These are phyloP conservation scores for Caloenas nicobarica DNA, from an alignment of 2,113 vertebrate genomes.

Conservation along the genomic window DNA sequence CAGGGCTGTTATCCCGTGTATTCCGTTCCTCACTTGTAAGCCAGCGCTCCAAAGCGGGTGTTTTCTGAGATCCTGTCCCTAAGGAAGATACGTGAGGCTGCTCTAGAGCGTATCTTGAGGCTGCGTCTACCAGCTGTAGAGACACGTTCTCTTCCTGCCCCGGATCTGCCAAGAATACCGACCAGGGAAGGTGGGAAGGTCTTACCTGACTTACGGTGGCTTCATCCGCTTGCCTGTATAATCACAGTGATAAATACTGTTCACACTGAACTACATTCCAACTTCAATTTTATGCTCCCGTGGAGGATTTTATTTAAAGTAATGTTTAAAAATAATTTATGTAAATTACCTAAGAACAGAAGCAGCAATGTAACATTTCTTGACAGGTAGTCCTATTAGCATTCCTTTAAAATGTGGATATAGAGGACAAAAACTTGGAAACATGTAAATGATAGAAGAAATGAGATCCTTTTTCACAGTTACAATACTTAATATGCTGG, in stretches of 20 bases:
- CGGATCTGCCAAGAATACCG: not conserved
- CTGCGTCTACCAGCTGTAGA: not conserved
- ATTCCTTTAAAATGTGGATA: conserved; percentile 40
- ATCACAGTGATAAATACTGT: conserved; percentile 17
- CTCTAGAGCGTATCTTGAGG: not conserved
- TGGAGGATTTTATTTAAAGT: conserved; percentile 56
- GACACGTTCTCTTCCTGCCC: not conserved
- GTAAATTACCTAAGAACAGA: conserved; percentile 63
- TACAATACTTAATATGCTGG: not conserved
- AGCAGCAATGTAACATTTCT: conserved; percentile 52
- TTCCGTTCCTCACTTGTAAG: not conserved
- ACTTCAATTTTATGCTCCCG: conserved; percentile 52
- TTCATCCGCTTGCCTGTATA: not conserved
- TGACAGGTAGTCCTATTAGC: conserved; percentile 57
- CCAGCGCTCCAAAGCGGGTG: too few relatives aligned
- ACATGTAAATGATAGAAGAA: conserved; percentile 40
- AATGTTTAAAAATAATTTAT: conserved; percentile 65
- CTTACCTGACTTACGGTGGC: not conserved
- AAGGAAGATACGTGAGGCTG: not conserved
- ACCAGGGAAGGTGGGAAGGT: not conserved
- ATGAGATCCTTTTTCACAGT: conserved; percentile 14
- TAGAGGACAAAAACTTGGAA: conserved; percentile 56
- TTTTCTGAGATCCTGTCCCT: too few relatives aligned
- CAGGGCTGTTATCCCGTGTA: fast-evolving
- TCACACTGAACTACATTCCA: conserved; percentile 3